phyloP scores from a whole-genome alignment of 2,888 invertebrate genomes.

The Bembecia ichneumoniformis region DNA sequence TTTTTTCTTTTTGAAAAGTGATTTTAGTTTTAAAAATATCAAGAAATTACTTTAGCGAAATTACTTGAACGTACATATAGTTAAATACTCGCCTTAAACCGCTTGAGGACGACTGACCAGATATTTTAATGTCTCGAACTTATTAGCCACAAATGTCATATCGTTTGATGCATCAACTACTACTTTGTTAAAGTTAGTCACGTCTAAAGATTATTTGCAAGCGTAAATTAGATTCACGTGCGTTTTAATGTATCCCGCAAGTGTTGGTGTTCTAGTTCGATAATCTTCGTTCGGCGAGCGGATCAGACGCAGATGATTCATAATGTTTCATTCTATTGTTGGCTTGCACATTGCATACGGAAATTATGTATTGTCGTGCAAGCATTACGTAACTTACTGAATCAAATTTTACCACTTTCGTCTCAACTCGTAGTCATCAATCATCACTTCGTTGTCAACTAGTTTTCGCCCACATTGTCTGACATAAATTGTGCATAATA shows the following conservation, averaged over 20 bases:
- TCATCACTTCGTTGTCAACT: neutral
- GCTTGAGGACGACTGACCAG: conserved; percentile 8
- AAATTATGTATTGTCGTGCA: conserved; percentile 49
- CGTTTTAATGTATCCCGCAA: conserved; percentile 66
- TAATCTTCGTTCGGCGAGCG: conserved; percentile 63
- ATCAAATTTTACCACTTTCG: neutral
- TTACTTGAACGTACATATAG: no score
- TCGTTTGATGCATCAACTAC: conserved; percentile 62
- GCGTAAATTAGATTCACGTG: conserved; percentile 70
- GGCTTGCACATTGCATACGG: conserved; percentile 51
- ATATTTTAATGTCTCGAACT: conserved; percentile 57
- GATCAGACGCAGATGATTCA: conserved; percentile 66
- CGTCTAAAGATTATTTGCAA: conserved; percentile 45
- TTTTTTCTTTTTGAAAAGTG: no score
- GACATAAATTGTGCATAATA: neutral
- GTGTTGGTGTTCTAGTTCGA: conserved; percentile 67
- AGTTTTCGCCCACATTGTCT: neutral
- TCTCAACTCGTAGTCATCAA: neutral
- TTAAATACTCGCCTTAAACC: no score
- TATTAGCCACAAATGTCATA: conserved; percentile 59
- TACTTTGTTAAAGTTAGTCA: conserved; percentile 61
- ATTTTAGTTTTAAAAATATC: neutral
- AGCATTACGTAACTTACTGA: neutral
- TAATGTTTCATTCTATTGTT: conserved; percentile 65
- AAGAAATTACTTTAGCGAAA: no score